phyloP scores from a whole-genome alignment of 2,113 vertebrate genomes.

The Phyllostomus hastatus region DNA sequence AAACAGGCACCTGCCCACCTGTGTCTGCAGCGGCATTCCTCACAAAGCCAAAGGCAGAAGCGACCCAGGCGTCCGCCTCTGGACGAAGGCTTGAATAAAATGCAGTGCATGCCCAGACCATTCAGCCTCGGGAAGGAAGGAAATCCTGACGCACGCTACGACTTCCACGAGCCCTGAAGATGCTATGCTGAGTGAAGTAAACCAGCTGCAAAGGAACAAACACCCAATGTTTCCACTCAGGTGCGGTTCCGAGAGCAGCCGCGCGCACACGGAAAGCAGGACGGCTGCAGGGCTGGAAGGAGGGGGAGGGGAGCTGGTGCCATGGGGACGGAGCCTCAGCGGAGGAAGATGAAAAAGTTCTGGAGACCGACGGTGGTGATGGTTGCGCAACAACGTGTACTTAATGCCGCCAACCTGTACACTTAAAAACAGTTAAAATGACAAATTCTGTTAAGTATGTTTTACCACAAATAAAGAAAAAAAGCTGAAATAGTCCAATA shows the following conservation, averaged over 20 bases:
- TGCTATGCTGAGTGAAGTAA: background rate
- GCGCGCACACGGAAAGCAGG: background rate
- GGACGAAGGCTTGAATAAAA: background rate
- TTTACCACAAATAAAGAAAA: background rate
- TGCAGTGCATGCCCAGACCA: background rate
- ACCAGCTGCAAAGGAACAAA: background rate
- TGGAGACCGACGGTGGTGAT: background rate
- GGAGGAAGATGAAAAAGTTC: background rate
- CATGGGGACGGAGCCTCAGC: background rate
- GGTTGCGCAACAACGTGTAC: background rate
- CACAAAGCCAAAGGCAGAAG: background rate
- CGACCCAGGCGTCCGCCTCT: background rate
- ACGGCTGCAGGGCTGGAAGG: too few species aligned
- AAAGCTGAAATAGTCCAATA: background rate
- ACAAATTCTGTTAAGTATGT: background rate
- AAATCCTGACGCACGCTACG: too few species aligned
- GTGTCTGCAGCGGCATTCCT: background rate
- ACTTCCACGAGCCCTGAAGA: background rate
- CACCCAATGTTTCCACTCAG: fast-evolving
- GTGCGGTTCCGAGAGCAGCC: background rate
- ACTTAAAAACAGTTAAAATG: background rate
- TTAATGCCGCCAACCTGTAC: background rate
- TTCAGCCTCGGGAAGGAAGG: background rate
- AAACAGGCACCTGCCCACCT: background rate
- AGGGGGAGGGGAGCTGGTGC: background rate